Conservation (phyloP, 2,113 vertebrate species). For the Rhipidura dahli region DNA sequence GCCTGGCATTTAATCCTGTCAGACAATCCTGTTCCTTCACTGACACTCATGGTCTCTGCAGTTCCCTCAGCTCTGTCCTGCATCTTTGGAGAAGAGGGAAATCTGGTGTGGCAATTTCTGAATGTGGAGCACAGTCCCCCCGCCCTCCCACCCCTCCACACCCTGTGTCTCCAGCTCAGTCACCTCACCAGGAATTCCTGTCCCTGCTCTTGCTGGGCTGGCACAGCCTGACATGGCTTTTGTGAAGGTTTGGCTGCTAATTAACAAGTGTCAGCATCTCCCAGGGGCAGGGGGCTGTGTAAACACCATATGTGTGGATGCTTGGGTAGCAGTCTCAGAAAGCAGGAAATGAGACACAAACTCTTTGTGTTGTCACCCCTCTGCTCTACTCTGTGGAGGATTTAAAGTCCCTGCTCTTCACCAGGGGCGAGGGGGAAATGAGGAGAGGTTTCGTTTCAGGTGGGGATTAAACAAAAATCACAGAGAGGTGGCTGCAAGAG, state of each 20-base stretch:
- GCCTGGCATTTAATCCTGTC: not conserved
- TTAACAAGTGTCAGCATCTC: not conserved
- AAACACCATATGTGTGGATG: not conserved
- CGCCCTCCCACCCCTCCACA: not conserved
- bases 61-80: not conserved
- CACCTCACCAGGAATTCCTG: not conserved
- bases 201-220: not conserved
- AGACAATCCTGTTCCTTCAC: not conserved
- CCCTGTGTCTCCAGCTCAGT: accelerated
- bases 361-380: not conserved
- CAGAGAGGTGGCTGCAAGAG: not conserved
- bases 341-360: not conserved
- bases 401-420: not conserved
- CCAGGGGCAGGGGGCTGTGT: not conserved
- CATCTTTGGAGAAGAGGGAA: not conserved
- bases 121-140: not conserved
- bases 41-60: not conserved
- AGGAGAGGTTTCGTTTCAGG: accelerated
- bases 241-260: not conserved
- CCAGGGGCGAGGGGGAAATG: not conserved
- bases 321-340: not conserved
- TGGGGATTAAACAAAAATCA: not conserved
- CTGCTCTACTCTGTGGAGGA: not conserved
- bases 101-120: not conserved
- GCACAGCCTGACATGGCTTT: not conserved